Evolutionary conservation across 2,888 invertebrate species (phyloP).

Genomic region (Drosophila mercatorum): DNA sequence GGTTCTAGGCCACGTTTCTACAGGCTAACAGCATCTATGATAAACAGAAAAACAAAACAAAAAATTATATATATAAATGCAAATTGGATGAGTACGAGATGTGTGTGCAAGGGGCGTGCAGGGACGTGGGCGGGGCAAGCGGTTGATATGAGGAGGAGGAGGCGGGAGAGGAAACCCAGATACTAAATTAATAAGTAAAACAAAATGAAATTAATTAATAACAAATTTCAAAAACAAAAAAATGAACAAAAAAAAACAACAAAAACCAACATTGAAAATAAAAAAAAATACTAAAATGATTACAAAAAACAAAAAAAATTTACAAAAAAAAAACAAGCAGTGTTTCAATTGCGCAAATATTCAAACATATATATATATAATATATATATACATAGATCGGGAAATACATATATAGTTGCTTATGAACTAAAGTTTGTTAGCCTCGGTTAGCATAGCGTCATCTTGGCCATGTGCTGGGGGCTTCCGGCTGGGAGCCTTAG

Average conservation of each 20-base stretch:
- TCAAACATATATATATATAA: not conserved
- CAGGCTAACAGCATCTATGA: conserved; percentile 36
- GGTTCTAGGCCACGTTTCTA: conserved; percentile 41
- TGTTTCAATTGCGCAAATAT: conserved; percentile 1
- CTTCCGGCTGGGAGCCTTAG: too few relatives aligned
- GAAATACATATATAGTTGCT: not conserved
- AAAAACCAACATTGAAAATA: conserved; percentile 65
- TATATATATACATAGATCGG: not conserved
- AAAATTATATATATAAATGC: conserved; percentile 23
- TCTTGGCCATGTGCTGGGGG: not conserved
- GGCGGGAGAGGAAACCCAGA: conserved; percentile 36
- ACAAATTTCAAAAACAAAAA: conserved; percentile 62
- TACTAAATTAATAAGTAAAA: conserved; percentile 73
- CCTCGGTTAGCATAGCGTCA: not conserved
- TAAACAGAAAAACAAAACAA: conserved; percentile 18
- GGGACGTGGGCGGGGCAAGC: conserved; percentile 5
- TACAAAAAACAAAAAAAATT: conserved; percentile 64
- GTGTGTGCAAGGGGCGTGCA: conserved; percentile 13
- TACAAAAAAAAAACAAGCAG: conserved; percentile 38
- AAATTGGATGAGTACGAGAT: conserved; percentile 20
- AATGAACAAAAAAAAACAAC: conserved; percentile 35
- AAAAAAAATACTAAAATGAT: conserved; percentile 77
- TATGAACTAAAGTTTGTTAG: not conserved
- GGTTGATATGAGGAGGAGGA: conserved; percentile 24
- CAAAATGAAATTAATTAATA: conserved; percentile 64